Percentiles rank a stretch among this genome's conserved stretches.
Evolutionary conservation across 2,888 invertebrate genomes (phyloP).

Genomic region (Perithous albicinctus): DNA sequence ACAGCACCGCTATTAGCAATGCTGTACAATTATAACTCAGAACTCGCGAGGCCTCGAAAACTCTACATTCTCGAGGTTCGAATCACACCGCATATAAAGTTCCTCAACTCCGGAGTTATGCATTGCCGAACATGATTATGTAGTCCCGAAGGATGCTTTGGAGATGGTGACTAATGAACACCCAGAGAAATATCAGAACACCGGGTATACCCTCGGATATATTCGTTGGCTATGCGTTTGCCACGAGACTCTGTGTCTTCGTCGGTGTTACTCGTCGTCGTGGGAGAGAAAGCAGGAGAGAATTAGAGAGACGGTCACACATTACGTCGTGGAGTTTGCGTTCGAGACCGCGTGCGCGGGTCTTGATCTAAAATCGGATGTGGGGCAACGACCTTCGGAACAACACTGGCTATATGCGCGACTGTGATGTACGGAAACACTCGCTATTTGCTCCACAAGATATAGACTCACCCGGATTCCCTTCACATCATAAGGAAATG

Average conservation of each 20-base stretch:
- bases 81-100: neutral
- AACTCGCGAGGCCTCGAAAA: neutral
- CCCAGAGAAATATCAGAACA: slow-evolving; percentile 28
- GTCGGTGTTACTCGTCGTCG: slow-evolving; percentile 27
- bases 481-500: neutral
- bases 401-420: slow-evolving; percentile 74
- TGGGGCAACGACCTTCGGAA: slow-evolving; percentile 84
- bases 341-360: slow-evolving; percentile 71
- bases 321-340: slow-evolving; percentile 64
- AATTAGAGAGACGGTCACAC: slow-evolving; percentile 26
- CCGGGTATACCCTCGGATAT: slow-evolving; percentile 31
- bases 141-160: slow-evolving; percentile 1
- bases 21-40: neutral
- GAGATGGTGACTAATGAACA: slow-evolving; percentile 35
- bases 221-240: slow-evolving; percentile 20
- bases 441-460: neutral
- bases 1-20: neutral
- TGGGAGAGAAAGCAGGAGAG: slow-evolving; percentile 42
- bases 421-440: slow-evolving; percentile 26
- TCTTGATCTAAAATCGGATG: slow-evolving; percentile 83
- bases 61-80: neutral
- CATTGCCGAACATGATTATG: neutral
- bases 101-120: neutral
- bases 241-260: slow-evolving; percentile 25
- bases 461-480: neutral